Percentiles rank a stretch among this genome's conserved stretches.
These are phyloP conservation scores for Ictalurus punctatus DNA, from an alignment of 2,113 vertebrate species.

Conservation along the genomic window DNA sequence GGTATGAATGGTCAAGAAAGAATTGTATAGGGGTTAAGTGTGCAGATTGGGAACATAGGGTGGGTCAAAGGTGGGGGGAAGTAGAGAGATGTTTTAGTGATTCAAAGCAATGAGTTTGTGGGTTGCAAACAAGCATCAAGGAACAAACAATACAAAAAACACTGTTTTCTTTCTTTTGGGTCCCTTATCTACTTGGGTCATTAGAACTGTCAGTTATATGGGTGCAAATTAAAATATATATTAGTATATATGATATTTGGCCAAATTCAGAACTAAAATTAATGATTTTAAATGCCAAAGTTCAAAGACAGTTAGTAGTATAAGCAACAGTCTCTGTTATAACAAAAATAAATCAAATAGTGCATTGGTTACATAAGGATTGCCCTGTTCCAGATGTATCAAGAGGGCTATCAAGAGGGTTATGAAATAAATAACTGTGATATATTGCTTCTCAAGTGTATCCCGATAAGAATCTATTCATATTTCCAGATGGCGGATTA, in stretches of 20 bases:
- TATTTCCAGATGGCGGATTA: constrained; percentile 1
- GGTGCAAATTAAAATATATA: neutral
- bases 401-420: neutral
- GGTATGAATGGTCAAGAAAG: constrained; percentile 13
- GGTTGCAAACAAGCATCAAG: neutral
- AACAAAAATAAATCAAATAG: neutral
- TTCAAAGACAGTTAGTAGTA: neutral
- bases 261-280: neutral
- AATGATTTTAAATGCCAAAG: neutral
- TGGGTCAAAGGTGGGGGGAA: constrained; percentile 21
- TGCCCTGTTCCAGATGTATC: neutral
- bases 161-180: neutral
- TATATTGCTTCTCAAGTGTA: neutral
- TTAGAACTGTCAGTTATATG: neutral
- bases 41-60: neutral
- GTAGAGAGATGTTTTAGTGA: constrained; percentile 38
- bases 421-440: neutral
- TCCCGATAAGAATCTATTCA: constrained; percentile 14
- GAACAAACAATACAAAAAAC: neutral
- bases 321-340: neutral
- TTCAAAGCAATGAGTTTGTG: constrained; percentile 12
- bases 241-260: neutral
- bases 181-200: neutral
- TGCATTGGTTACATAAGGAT: neutral
- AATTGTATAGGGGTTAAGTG: neutral